Base-by-base conservation (phyloP, 2,797 vertebrate genomes). In the Mus minutoides region DNA sequence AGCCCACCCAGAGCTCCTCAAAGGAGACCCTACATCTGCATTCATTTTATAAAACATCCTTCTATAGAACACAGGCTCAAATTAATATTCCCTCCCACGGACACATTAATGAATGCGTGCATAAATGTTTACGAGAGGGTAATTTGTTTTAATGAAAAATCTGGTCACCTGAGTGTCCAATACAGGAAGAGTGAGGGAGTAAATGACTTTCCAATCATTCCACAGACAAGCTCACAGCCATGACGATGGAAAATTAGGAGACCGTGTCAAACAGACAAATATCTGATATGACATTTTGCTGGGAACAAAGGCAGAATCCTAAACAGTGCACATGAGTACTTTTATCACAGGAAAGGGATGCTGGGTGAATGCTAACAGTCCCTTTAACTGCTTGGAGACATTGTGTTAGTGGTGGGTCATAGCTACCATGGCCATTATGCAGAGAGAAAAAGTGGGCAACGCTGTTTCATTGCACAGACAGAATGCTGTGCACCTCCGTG, bases 81-180 rank as follows among this genome's bases (percentile, higher is more conserved):
- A 78, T 89, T 77, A 91, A 86, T 58, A 60, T 52, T 64, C 83
- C 34, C 26, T 67, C 56, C 22, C 3, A 7, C 34, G 87, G 60
- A 17, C n/a, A 54, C 83, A 64, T 37, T 82, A 40, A 29, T 43
- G 67, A 31, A 56, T 4, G n/a, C 21, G 6, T 21, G 71, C 71
- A 56, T 49, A 71, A 64, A 86, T 78, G 95, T 96, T 95, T 93
- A 90, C 34, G 29, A 73, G 92, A 88, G 77, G 77, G 80, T 73
- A 54, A 86, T 94, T 94, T 87, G 88, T 88, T 95, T 92, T 86
- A 86, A 94, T 86, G 90, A 96, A 76, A n/a, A 58, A 93, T 71
- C 77, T 6, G 54, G 95, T 85, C 88, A 67, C 90, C 92, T 69
- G 26, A 80, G 46, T 90, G 93, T 79, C 67, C 88, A 29, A 3